A percentile compares a stretch with the other conserved stretches of the same genome.
phyloP scores from a whole-genome alignment of 2,888 invertebrate genomes.

The Ryuthela nishihirai region DNA sequence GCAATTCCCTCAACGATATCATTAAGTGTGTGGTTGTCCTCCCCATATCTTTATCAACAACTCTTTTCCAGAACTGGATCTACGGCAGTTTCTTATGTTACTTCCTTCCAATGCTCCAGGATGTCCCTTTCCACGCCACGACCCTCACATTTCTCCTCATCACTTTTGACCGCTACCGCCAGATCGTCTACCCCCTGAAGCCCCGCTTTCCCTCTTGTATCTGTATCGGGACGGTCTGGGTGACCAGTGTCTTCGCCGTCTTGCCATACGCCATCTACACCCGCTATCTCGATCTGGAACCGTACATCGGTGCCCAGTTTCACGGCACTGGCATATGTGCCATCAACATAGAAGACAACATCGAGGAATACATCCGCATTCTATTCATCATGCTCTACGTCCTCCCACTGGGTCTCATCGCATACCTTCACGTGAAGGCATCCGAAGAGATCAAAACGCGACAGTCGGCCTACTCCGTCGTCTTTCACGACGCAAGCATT shows the following conservation, averaged over 20 bases:
- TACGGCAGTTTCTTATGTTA: conserved; percentile 68
- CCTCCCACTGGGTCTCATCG: conserved; percentile 59
- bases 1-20: conserved; percentile 63
- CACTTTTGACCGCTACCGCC: conserved; percentile 65
- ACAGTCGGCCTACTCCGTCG: conserved; percentile 17
- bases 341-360: conserved; percentile 63
- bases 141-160: conserved; percentile 66
- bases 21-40: conserved; percentile 65
- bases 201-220: conserved; percentile 63
- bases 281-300: conserved; percentile 64
- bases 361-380: conserved; percentile 64
- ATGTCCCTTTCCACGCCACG: conserved; percentile 66
- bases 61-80: conserved; percentile 68
- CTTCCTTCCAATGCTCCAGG: conserved; percentile 69
- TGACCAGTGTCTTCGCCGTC: conserved; percentile 65
- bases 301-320: conserved; percentile 54
- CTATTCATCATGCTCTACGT: conserved; percentile 59
- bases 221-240: conserved; percentile 66
- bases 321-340: conserved; percentile 62
- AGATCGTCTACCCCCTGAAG: conserved; percentile 62
- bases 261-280: conserved; percentile 70
- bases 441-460: conserved; percentile 59
- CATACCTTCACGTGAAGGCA: conserved; percentile 63
- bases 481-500: conserved; percentile 15
- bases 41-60: conserved; percentile 64